Conservation (phyloP, 2,888 invertebrate species). For the Ypsolopha scabrella region DNA sequence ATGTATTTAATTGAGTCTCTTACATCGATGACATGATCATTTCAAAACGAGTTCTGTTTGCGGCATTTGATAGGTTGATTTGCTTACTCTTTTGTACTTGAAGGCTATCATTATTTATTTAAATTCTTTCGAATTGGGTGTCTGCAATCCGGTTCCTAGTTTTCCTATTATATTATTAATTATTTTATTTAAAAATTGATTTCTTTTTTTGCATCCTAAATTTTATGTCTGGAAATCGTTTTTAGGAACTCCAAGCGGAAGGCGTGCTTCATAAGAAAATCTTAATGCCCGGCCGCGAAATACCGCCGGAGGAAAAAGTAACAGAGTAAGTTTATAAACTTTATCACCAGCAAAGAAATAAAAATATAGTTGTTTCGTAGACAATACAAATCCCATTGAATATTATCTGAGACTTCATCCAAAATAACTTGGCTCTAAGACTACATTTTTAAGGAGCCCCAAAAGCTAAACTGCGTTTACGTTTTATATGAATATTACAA, state of each 20-base stretch:
- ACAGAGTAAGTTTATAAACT: slow-evolving; percentile 38
- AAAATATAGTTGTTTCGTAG: too few relatives aligned
- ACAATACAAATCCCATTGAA: too few relatives aligned
- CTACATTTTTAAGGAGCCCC: too few relatives aligned
- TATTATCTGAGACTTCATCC: too few relatives aligned
- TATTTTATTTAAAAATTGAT: too few relatives aligned
- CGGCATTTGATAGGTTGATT: too few relatives aligned
- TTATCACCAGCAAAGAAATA: not conserved
- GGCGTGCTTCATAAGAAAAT: slow-evolving; percentile 53
- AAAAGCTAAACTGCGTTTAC: too few relatives aligned
- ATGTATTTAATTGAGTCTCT: slow-evolving; percentile 14
- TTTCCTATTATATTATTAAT: too few relatives aligned
- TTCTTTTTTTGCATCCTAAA: slow-evolving; percentile 2
- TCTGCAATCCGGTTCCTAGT: too few relatives aligned
- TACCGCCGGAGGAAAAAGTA: slow-evolving; percentile 48
- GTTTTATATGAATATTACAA: too few relatives aligned
- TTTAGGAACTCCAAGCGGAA: slow-evolving; percentile 41
- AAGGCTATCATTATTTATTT: slow-evolving; percentile 7
- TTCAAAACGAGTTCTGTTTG: slow-evolving; percentile 16
- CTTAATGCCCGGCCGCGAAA: slow-evolving; percentile 47
- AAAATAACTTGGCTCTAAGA: too few relatives aligned
- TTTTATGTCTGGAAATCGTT: slow-evolving; percentile 9
- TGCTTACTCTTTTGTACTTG: too few relatives aligned
- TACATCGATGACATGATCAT: slow-evolving; percentile 19
- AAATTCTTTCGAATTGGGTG: slow-evolving; percentile 7